Conservation (phyloP, 2,888 invertebrate genomes). For the Synanthedon vespiformis region DNA sequence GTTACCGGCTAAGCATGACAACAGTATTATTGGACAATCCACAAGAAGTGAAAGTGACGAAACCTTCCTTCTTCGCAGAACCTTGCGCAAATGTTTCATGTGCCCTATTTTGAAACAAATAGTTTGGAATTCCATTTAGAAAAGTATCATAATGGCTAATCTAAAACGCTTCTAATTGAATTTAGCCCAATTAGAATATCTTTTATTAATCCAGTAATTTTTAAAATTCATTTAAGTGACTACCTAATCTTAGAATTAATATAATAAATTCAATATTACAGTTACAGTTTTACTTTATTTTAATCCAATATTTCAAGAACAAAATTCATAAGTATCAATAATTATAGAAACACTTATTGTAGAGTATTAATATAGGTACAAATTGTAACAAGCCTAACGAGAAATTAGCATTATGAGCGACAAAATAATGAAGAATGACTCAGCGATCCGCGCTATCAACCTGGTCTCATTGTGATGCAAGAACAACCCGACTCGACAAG, state of each 20-base stretch:
- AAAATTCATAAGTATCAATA: background rate
- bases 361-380: slow-evolving; percentile 17
- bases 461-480: slow-evolving; percentile 51
- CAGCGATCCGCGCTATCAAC: slow-evolving; percentile 57
- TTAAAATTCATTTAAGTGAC: no score
- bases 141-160: no score
- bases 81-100: slow-evolving; percentile 41
- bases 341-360: slow-evolving; percentile 46
- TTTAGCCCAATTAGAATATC: no score
- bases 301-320: no score
- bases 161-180: no score
- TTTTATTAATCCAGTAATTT: no score
- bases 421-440: slow-evolving; percentile 57
- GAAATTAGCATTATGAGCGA: slow-evolving; percentile 64
- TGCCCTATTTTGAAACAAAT: slow-evolving; percentile 13
- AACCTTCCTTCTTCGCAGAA: slow-evolving; percentile 41
- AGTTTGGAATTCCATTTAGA: background rate
- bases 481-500: slow-evolving; percentile 34
- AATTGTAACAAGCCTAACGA: slow-evolving; percentile 63
- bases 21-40: slow-evolving; percentile 60
- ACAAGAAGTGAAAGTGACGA: slow-evolving; percentile 60
- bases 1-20: slow-evolving; percentile 62
- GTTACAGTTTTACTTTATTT: no score
- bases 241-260: no score
- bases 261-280: no score